Percentiles rank a stretch among this genome's conserved stretches.
Conservation (phyloP, 2,888 invertebrate species). For the Drosophila setosimentum region DNA sequence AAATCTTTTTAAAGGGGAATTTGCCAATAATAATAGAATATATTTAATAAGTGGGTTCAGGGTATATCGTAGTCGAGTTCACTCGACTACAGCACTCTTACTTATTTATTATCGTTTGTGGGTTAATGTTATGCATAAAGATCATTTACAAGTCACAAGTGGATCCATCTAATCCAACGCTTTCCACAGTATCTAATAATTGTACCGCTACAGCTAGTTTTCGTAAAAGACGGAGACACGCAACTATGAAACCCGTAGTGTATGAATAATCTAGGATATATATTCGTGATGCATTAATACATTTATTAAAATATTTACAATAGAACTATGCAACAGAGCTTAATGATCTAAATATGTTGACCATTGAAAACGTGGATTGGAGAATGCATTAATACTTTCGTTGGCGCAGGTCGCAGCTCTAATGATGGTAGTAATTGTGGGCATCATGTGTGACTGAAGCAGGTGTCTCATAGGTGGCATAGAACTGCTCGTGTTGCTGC, state of each 20-base stretch:
- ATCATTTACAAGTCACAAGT: background rate
- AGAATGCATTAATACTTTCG: conserved; percentile 66
- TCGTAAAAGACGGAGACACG: background rate
- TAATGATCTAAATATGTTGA: conserved; percentile 36
- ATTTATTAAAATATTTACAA: conserved; percentile 66
- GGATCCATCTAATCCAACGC: background rate
- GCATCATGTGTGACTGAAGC: conserved; percentile 67
- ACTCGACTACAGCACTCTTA: too few relatives aligned
- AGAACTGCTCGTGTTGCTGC: conserved; percentile 68
- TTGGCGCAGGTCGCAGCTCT: conserved; percentile 20
- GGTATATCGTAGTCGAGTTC: too few relatives aligned
- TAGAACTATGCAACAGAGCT: conserved; percentile 66
- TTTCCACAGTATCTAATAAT: background rate
- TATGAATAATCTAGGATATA: background rate
- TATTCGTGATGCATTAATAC: conserved; percentile 14
- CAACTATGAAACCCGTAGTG: background rate
- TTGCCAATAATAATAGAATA: too few relatives aligned
- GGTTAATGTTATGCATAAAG: background rate
- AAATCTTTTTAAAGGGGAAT: too few relatives aligned
- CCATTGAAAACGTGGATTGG: conserved; percentile 42
- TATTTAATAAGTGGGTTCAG: too few relatives aligned
- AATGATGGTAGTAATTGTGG: conserved; percentile 77
- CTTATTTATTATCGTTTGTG: background rate
- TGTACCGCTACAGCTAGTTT: background rate
- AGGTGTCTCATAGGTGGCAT: conserved; percentile 64